Base-by-base conservation (phyloP, 2,888 invertebrate species). In the Andricus quercusramuli region DNA sequence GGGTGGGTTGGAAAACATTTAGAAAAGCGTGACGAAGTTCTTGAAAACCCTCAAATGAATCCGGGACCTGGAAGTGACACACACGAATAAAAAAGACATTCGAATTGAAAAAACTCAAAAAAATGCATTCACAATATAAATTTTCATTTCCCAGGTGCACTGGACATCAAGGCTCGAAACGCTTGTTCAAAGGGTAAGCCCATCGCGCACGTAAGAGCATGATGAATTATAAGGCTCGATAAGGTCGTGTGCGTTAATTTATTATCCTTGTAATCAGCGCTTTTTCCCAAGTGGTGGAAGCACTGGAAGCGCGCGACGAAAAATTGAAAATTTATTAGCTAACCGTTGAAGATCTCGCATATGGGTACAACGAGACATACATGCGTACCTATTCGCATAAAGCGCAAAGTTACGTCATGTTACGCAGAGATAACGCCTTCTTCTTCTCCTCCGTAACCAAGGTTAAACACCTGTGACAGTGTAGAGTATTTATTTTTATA, bases 221-320 rank as follows among this genome's bases (percentile, higher is more conserved):
- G 91, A 91, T 91, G 91, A 91, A 91, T 91, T 91, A 91, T 91
- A 90, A 88, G 88, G 86, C 88, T 88, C 90, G 91, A 91, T 91
- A 91, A 91, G 91, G 89, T 91, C 91, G 90, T 90, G 88, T 83
- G 88, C 89, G 89, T 89, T 91, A 90, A 91, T 91, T 91, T 90
- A 91, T 91, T 90, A 91, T 90, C 88, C 90, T 83, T 86, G 90
- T 91, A 89, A 90, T 90, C 88, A 86, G 82, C 84, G 82, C 84
- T 82, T 78, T 83, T 78, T 79, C 66, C 65, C 74, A 78, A 77
- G 79, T 44, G 74, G 66, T 44, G 79, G 79, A 29, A 32, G 32
- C 44, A 56, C 6, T 11, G 51, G 32, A 56, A 74, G 32, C 56
- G 51, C 32, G 51, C 74, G 74, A 74, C 74, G 51, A 74, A 74